phyloP scores from a whole-genome alignment of 2,888 invertebrate genomes.

The Neria commutata region DNA sequence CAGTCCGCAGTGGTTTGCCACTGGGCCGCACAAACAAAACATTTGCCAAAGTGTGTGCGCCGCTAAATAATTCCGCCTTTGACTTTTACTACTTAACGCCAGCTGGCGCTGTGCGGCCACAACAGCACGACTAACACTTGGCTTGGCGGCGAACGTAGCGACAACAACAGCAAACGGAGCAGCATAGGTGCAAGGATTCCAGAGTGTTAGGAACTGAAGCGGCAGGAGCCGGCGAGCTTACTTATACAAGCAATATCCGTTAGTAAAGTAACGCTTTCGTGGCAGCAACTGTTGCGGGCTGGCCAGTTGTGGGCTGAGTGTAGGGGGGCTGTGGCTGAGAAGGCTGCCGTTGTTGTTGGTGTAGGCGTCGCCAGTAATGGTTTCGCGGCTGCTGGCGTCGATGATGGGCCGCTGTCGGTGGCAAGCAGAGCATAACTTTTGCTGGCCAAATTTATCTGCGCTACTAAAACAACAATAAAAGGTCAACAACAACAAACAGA shows the following conservation, averaged over 20 bases:
- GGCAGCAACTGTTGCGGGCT: background rate
- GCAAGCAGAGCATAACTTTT: background rate
- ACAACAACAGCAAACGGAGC: background rate
- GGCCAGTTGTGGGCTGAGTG: background rate
- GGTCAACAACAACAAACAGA: background rate
- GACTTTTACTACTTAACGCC: constrained; percentile 1
- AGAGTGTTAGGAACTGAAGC: background rate
- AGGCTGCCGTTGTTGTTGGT: background rate
- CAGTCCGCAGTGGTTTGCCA: too few species aligned
- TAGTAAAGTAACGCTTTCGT: background rate
- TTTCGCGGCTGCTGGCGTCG: background rate
- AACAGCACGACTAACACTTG: background rate
- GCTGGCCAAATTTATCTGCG: background rate
- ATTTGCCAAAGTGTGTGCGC: background rate
- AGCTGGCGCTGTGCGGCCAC: background rate
- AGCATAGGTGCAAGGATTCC: background rate
- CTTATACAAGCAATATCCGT: background rate
- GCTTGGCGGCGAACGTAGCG: background rate
- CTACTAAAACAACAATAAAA: background rate
- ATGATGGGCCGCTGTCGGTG: background rate
- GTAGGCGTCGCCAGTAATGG: too few species aligned
- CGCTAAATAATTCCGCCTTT: background rate
- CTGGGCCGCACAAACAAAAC: too few species aligned
- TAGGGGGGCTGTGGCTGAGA: background rate
- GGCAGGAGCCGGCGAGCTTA: background rate